Evolutionary conservation across 2,113 vertebrate genomes (phyloP).

Genomic region (Eonycteris spelaea): DNA sequence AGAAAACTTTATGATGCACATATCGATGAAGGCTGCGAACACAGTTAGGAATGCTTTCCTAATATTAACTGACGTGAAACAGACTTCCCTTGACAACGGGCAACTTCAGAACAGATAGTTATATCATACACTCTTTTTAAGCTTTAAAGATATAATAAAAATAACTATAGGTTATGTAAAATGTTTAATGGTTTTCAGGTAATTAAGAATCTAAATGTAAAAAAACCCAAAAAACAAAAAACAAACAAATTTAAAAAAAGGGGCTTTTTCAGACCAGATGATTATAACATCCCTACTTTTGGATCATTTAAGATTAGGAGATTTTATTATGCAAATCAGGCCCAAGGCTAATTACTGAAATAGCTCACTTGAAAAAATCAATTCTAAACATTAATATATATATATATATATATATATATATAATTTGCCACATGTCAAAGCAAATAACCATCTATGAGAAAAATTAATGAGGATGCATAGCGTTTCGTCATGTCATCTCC

Average conservation of each 20-base stretch:
- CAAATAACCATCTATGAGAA: conserved; percentile 64
- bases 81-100: background rate
- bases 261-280: conserved; percentile 31
- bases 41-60: background rate
- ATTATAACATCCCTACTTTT: conserved; percentile 38
- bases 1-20: background rate
- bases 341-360: conserved; percentile 73
- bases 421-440: conserved; percentile 76
- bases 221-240: background rate
- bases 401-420: conserved; percentile 53
- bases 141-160: conserved; percentile 68
- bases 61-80: background rate
- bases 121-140: background rate
- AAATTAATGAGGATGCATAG: conserved; percentile 56
- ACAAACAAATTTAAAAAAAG: conserved; percentile 14
- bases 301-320: conserved; percentile 61
- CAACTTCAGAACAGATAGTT: background rate
- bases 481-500: conserved; percentile 35
- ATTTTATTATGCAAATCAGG: conserved; percentile 58
- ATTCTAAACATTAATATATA: conserved; percentile 36
- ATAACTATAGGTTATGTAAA: conserved; percentile 57
- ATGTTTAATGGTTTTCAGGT: conserved; percentile 53
- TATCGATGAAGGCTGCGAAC: background rate
- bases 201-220: conserved; percentile 29
- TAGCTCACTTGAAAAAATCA: conserved; percentile 73